phyloP scores from a whole-genome alignment of 2,113 vertebrate genomes.

The Planiliza haematocheilus region DNA sequence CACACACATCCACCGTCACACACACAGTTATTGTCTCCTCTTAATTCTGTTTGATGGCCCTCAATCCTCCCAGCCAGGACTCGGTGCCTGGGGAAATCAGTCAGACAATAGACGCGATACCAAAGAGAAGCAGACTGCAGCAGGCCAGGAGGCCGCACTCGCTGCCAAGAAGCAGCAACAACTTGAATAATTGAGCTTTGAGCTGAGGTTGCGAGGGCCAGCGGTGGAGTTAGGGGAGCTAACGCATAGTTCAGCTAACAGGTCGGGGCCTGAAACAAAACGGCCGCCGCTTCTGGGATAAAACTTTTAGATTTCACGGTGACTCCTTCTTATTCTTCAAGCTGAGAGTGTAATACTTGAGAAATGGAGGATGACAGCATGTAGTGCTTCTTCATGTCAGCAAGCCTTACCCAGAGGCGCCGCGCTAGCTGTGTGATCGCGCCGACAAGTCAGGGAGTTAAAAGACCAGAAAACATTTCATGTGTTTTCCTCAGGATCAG shows the following conservation, averaged over 20 bases:
- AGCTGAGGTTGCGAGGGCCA: constrained; percentile 38
- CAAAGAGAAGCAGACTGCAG: constrained; percentile 61
- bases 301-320: no score
- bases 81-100: constrained; percentile 59
- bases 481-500: no score
- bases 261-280: constrained; percentile 17
- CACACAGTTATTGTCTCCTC: constrained; percentile 60
- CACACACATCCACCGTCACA: constrained; percentile 38
- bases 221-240: constrained; percentile 40
- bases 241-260: constrained; percentile 37
- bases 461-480: no score
- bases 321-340: no score
- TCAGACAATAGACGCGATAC: constrained; percentile 63
- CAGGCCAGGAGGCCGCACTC: constrained; percentile 44
- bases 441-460: no score
- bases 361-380: no score
- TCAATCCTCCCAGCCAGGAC: constrained; percentile 60
- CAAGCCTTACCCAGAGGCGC: no score
- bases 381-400: no score
- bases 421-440: no score
- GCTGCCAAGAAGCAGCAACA: constrained; percentile 61
- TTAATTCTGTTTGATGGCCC: constrained; percentile 70
- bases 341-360: no score
- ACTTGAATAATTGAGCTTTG: constrained; percentile 66
- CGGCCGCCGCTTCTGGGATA: neutral